A percentile compares a stretch with the other conserved stretches of the same genome.
phyloP scores from a whole-genome alignment of 2,797 vertebrate species.

The Coilia nasus region DNA sequence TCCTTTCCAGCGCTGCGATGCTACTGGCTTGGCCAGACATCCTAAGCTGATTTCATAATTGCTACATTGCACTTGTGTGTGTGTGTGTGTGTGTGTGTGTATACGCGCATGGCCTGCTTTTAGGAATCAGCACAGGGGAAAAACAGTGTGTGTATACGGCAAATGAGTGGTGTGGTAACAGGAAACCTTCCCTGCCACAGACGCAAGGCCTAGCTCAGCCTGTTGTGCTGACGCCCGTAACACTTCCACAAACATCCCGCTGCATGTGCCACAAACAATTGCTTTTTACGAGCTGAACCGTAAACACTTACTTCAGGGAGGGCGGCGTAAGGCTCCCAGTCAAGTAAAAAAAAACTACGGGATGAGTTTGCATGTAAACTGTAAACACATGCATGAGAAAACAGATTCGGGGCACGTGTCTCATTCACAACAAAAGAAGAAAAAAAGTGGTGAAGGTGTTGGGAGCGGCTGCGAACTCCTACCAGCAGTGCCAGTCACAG shows the following conservation, averaged over 20 bases:
- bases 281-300: neutral
- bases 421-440: neutral
- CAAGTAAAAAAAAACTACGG: neutral
- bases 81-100: slow-evolving; percentile 8
- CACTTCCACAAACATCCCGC: neutral
- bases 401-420: neutral
- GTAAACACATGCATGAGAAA: neutral
- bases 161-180: slow-evolving; percentile 2
- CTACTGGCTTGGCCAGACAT: slow-evolving; percentile 32
- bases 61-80: slow-evolving; percentile 25
- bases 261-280: neutral
- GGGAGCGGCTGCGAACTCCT: neutral
- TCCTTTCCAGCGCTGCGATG: slow-evolving; percentile 37
- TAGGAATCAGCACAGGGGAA: neutral
- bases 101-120: neutral
- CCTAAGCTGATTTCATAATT: slow-evolving; percentile 32
- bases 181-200: neutral
- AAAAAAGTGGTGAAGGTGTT: neutral
- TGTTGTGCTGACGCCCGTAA: neutral
- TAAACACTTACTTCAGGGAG: neutral
- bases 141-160: neutral
- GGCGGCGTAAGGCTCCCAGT: neutral
- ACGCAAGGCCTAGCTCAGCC: neutral
- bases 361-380: too few species aligned
- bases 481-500: neutral